Conservation (phyloP, 2,113 vertebrate genomes). For the Takifugu flavidus region DNA sequence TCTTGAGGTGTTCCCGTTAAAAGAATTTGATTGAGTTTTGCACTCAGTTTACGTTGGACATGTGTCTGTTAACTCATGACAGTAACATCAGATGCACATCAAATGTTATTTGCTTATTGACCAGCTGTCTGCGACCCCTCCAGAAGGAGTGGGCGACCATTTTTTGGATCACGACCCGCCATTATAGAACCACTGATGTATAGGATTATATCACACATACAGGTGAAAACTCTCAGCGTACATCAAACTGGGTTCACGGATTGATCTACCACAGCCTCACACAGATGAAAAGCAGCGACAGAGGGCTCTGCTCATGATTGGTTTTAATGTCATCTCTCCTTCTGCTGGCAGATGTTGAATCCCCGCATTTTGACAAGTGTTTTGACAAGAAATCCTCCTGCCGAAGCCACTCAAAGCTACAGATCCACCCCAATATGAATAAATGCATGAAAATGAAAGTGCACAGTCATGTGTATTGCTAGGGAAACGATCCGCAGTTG, state of each 20-base stretch:
- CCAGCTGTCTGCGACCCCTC: too few species aligned
- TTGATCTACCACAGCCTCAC: too few species aligned
- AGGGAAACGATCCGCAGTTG: constrained; percentile 39
- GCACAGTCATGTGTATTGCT: constrained; percentile 50
- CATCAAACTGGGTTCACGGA: too few species aligned
- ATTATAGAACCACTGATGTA: too few species aligned
- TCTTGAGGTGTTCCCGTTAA: too few species aligned
- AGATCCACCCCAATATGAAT: constrained; percentile 17
- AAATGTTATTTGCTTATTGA: too few species aligned
- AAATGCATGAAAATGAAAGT: constrained; percentile 29
- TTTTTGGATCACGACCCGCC: too few species aligned
- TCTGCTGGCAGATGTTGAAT: constrained; percentile 32
- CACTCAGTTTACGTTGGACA: neutral
- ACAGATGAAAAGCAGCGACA: constrained; percentile 10
- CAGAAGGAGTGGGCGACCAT: too few species aligned
- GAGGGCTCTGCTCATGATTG: constrained; percentile 1
- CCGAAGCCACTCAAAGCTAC: constrained; percentile 33
- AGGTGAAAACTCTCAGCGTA: too few species aligned
- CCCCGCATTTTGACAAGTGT: constrained; percentile 21
- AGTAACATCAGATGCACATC: neutral
- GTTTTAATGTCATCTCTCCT: constrained; percentile 18
- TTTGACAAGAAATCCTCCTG: constrained; percentile 27
- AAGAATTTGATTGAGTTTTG: neutral
- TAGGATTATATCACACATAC: too few species aligned
- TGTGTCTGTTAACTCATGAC: neutral